phyloP scores from a whole-genome alignment of 2,113 vertebrate genomes.

The Aldabrachelys gigantea region DNA sequence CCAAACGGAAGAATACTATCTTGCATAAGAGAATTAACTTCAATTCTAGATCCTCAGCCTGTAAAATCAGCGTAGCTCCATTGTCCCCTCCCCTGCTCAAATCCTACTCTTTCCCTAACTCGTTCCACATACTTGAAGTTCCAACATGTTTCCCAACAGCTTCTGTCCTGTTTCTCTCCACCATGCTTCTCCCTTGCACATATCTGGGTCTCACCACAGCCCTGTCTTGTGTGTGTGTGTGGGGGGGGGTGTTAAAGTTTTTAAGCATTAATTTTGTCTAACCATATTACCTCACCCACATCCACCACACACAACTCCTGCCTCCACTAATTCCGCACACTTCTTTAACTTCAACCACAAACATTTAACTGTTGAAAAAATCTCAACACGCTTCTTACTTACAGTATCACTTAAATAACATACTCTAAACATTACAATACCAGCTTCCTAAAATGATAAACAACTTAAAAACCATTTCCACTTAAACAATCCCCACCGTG shows the following conservation, averaged over 20 bases:
- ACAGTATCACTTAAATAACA: background rate
- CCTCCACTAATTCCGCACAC: background rate
- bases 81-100: background rate
- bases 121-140: background rate
- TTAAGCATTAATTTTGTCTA: background rate
- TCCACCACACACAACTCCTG: background rate
- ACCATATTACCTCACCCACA: conserved; percentile 21
- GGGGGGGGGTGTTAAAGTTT: background rate
- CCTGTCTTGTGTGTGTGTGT: background rate
- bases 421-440: background rate
- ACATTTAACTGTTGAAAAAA: background rate
- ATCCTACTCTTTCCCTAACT: background rate
- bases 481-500: background rate
- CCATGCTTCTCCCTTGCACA: conserved; percentile 2
- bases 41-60: background rate
- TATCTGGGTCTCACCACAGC: conserved; percentile 32
- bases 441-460: background rate
- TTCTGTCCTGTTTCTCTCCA: conserved; percentile 23
- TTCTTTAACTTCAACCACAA: background rate
- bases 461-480: background rate
- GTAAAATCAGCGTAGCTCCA: background rate
- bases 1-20: too few relatives aligned
- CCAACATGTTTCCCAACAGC: conserved; percentile 12
- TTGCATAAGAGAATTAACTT: background rate
- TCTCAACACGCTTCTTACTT: background rate